Percentiles rank a stretch among this genome's conserved stretches.
These are phyloP conservation scores for Antedon mediterranea DNA, from an alignment of 53 echinoderm and acorn worm genomes.

Conservation along the genomic window DNA sequence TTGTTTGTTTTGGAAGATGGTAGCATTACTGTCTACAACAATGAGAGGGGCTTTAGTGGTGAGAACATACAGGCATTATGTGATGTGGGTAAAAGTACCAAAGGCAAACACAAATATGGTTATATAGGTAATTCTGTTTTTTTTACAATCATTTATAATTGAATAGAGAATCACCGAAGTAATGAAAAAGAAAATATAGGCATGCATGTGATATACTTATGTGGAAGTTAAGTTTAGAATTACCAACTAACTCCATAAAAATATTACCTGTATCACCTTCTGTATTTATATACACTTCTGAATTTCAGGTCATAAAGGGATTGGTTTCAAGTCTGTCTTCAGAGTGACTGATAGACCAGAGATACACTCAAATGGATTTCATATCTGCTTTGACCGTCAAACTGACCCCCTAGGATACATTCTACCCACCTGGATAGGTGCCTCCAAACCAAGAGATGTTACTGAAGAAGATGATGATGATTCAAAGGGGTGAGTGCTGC, in stretches of 20 bases:
- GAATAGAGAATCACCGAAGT: too few relatives aligned
- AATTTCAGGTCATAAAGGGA: slow-evolving; percentile 45
- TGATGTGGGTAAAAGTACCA: slow-evolving; percentile 45
- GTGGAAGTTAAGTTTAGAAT: too few relatives aligned
- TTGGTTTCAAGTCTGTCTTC: slow-evolving; percentile 54
- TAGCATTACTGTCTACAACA: slow-evolving; percentile 24
- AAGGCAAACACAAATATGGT: slow-evolving; percentile 51
- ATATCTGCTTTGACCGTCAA: slow-evolving; percentile 40
- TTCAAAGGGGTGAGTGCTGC: background rate
- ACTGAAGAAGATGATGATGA: slow-evolving; percentile 1
- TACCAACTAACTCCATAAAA: too few relatives aligned
- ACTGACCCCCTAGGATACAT: slow-evolving; percentile 40
- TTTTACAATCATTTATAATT: background rate
- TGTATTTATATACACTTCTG: too few relatives aligned
- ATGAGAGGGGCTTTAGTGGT: slow-evolving; percentile 32
- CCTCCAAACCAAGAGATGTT: slow-evolving; percentile 9
- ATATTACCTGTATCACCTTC: too few relatives aligned
- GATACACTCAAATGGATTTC: slow-evolving; percentile 45
- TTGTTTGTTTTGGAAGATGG: slow-evolving; percentile 26
- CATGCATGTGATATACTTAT: too few relatives aligned
- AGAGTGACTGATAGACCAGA: slow-evolving; percentile 32
- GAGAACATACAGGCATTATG: slow-evolving; percentile 37
- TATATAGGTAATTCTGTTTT: slow-evolving; percentile 31
- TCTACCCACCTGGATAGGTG: slow-evolving; percentile 30
- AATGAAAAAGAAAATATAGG: too few relatives aligned